A percentile compares a stretch with the other conserved stretches of the same genome.
Evolutionary conservation across 2,113 vertebrate genomes (phyloP).

Genomic region (Dasyprocta punctata): DNA sequence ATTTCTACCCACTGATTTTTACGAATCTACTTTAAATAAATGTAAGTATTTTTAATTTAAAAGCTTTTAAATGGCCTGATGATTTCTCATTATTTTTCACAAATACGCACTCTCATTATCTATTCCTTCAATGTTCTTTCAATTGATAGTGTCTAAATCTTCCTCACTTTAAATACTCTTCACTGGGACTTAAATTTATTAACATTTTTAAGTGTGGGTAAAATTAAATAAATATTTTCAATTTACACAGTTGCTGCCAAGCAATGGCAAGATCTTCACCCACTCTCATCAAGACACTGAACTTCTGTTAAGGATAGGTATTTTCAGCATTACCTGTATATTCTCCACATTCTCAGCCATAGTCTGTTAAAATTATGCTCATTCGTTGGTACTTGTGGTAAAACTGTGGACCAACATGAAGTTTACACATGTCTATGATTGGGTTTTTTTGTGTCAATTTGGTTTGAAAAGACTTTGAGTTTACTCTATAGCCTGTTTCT

Average conservation of each 20-base stretch:
- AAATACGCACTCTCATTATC: neutral
- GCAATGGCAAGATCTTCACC: neutral
- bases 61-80: neutral
- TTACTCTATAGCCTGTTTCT: neutral
- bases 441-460: neutral
- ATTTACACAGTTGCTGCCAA: neutral
- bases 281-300: neutral
- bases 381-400: neutral
- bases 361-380: neutral
- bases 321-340: neutral
- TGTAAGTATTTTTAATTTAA: constrained; percentile 2
- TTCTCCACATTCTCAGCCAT: neutral
- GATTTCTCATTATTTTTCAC: neutral
- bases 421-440: neutral
- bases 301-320: neutral
- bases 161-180: neutral
- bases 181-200: neutral
- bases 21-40: neutral
- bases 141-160: neutral
- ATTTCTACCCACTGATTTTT: constrained; percentile 31
- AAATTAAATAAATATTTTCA: neutral
- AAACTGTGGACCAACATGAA: neutral
- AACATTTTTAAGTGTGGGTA: neutral
- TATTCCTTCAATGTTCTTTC: neutral
- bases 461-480: neutral